These are phyloP conservation scores for Capitulum mitella DNA, from an alignment of 2,888 invertebrate genomes.

Conservation along the genomic window DNA sequence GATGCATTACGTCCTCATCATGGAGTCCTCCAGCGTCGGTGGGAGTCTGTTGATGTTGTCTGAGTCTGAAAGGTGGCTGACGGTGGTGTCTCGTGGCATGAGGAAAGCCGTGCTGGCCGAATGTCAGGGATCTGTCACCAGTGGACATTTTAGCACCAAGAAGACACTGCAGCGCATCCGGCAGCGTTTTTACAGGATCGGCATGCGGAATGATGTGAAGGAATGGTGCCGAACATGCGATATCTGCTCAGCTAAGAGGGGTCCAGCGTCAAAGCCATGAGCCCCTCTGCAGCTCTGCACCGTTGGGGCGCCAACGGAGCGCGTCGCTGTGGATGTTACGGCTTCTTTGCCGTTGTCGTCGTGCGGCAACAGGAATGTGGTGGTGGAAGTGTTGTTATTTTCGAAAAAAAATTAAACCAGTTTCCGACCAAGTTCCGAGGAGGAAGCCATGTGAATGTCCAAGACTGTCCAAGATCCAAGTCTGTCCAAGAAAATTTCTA, in stretches of 20 bases:
- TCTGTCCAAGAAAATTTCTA: too few relatives aligned
- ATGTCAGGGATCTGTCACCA: too few relatives aligned
- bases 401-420: too few relatives aligned
- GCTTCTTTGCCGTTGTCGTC: constrained; percentile 15
- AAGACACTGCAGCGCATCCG: not conserved
- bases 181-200: constrained; percentile 9
- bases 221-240: not conserved
- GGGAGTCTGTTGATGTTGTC: not conserved
- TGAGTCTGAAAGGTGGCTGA: too few relatives aligned
- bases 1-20: not conserved
- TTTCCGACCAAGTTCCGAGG: too few relatives aligned
- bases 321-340: constrained; percentile 23
- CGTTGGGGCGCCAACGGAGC: constrained; percentile 16
- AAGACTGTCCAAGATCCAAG: too few relatives aligned
- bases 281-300: constrained; percentile 25
- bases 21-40: too few relatives aligned
- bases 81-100: too few relatives aligned
- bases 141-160: not conserved
- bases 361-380: constrained; percentile 17
- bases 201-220: not conserved
- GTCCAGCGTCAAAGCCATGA: not conserved
- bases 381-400: too few relatives aligned
- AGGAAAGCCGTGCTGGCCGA: too few relatives aligned
- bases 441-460: too few relatives aligned
- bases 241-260: constrained; percentile 24